These are phyloP conservation scores for Thumatha senex DNA, from an alignment of 2,888 invertebrate species.

Conservation along the genomic window DNA sequence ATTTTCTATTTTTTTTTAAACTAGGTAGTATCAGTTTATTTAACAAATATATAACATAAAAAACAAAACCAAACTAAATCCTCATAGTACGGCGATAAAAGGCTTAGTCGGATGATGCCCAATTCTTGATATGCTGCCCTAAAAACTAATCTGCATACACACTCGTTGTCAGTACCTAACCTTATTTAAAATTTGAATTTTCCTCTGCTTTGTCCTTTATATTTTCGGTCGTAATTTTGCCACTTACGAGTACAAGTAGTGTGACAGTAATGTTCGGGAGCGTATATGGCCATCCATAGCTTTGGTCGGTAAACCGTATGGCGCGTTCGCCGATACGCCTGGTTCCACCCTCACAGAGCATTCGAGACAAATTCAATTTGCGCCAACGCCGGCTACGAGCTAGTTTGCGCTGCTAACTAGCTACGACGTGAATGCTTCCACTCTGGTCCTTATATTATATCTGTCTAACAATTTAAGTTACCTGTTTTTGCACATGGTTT, in stretches of 20 bases:
- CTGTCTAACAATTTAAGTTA: constrained; percentile 52
- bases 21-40: no score
- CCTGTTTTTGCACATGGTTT: constrained; percentile 30
- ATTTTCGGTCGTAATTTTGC: constrained; percentile 33
- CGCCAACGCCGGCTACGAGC: constrained; percentile 73
- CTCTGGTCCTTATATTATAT: constrained; percentile 67
- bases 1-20: no score
- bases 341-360: constrained; percentile 51
- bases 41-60: no score
- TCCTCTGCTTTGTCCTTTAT: constrained; percentile 21
- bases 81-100: no score
- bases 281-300: constrained; percentile 30
- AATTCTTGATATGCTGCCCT: no score
- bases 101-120: no score
- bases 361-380: constrained; percentile 79
- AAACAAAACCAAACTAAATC: no score
- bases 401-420: constrained; percentile 80
- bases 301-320: constrained; percentile 24
- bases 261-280: constrained; percentile 40
- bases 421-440: constrained; percentile 71
- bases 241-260: constrained; percentile 35
- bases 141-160: neutral
- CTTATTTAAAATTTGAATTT: constrained; percentile 8
- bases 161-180: constrained; percentile 18
- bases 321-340: constrained; percentile 16